Conservation (phyloP, 2,113 vertebrate species). For the Rynchops niger region DNA sequence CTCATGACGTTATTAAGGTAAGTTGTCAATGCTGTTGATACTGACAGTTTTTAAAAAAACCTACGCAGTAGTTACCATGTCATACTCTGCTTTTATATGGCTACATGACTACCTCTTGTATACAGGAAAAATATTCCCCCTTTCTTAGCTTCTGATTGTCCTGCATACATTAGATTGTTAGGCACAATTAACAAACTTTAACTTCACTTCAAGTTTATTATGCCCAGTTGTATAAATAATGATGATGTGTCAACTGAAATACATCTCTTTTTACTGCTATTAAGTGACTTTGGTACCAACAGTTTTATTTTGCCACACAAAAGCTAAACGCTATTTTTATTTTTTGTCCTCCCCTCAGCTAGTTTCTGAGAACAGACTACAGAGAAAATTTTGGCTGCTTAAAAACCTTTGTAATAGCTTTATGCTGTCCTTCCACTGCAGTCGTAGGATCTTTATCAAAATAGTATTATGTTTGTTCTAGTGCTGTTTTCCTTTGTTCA, state of each 20-base stretch:
- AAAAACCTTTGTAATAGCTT: not conserved
- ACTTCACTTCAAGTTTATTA: not conserved
- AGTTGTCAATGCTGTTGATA: not conserved
- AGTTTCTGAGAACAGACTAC: not conserved
- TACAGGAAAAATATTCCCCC: not conserved
- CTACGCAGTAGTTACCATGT: not conserved
- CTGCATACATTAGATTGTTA: not conserved
- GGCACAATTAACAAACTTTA: not conserved
- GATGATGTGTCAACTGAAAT: not conserved
- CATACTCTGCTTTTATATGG: not conserved
- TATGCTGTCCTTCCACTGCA: not conserved
- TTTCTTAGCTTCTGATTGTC: not conserved
- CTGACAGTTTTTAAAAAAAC: not conserved
- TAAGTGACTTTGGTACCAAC: not conserved
- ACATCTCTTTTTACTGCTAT: not conserved
- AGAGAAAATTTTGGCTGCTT: not conserved
- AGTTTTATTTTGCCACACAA: not conserved
- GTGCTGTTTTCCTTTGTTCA: not conserved
- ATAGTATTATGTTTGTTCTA: not conserved
- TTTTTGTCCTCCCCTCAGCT: fast-evolving
- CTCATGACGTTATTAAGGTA: slow-evolving; percentile 92
- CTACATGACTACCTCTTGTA: not conserved
- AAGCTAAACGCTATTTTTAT: not conserved
- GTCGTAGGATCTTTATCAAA: not conserved
- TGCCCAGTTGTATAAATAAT: not conserved